A percentile compares a stretch with the other conserved stretches of the same genome.
phyloP scores from a whole-genome alignment of 2,113 vertebrate genomes.

The Uria lomvia region DNA sequence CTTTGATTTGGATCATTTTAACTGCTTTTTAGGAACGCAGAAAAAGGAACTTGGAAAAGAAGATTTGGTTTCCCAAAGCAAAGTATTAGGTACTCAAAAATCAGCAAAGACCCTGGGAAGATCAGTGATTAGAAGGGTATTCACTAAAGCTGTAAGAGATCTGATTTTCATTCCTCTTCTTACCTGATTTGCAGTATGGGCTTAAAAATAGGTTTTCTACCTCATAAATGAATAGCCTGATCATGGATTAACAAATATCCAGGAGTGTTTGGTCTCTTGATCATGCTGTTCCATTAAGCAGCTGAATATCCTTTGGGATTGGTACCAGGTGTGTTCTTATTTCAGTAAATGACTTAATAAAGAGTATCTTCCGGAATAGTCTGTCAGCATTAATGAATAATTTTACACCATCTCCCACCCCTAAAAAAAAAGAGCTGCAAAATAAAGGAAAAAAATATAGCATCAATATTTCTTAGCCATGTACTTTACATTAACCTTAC shows the following conservation, averaged over 20 bases:
- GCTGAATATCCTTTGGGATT: background rate
- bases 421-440: background rate
- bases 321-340: background rate
- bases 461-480: background rate
- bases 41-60: background rate
- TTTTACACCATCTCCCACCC: background rate
- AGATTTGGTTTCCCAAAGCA: background rate
- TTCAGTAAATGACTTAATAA: background rate
- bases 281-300: background rate
- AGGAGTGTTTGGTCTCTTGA: background rate
- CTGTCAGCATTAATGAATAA: background rate
- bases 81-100: background rate
- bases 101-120: background rate
- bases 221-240: background rate
- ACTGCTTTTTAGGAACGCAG: background rate
- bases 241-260: background rate
- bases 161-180: background rate
- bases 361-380: background rate
- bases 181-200: background rate
- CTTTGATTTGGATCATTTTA: background rate
- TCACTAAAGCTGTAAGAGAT: background rate
- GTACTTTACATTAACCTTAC: background rate
- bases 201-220: background rate
- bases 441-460: background rate
- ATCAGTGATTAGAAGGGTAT: background rate